A percentile compares a stretch with the other conserved stretches of the same genome.
phyloP scores from a whole-genome alignment of 2,888 invertebrate genomes.

The Apodemia arnacis region DNA sequence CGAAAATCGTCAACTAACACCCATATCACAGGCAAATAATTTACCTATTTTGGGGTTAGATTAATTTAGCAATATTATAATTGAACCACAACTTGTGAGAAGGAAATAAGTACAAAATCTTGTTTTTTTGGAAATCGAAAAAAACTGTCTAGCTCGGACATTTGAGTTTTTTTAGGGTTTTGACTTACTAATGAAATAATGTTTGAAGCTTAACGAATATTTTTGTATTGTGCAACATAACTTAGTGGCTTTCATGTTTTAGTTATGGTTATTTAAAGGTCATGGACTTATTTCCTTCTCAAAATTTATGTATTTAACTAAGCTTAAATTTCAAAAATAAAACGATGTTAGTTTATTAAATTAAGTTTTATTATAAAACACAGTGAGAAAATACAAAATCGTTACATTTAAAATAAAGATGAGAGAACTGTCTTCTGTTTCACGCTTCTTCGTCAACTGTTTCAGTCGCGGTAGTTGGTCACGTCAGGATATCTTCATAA shows the following conservation, averaged over 20 bases:
- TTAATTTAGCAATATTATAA: no score
- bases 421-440: background rate
- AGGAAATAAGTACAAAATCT: background rate
- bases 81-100: background rate
- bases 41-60: no score
- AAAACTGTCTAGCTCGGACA: background rate
- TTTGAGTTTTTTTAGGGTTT: background rate
- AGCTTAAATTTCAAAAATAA: background rate
- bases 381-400: background rate
- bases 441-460: constrained; percentile 9
- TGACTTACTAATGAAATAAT: background rate
- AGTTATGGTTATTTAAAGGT: background rate
- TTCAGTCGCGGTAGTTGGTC: constrained; percentile 9
- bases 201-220: background rate
- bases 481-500: constrained; percentile 3
- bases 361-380: background rate
- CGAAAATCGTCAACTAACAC: no score
- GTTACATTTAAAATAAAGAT: no score
- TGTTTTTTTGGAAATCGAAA: background rate
- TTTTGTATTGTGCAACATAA: background rate
- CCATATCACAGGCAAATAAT: no score
- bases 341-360: background rate
- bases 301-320: background rate
- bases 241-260: background rate
- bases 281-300: background rate